phyloP scores from a whole-genome alignment of 2,888 invertebrate species.

The Eubasilissa splendida region DNA sequence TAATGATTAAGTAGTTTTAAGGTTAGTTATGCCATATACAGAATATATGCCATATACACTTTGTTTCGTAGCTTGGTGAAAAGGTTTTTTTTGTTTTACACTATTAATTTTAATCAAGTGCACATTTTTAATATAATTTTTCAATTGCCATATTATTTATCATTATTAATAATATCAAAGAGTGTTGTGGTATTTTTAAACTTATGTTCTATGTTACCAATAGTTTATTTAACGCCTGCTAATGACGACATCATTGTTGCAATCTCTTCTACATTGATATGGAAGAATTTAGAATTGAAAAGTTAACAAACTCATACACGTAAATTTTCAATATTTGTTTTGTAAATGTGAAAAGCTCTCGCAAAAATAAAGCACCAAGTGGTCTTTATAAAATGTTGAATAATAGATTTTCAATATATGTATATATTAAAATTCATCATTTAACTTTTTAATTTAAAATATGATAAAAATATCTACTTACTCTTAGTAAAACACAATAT shows the following conservation, averaged over 20 bases:
- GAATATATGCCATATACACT: constrained; percentile 1
- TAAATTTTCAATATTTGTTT: no score
- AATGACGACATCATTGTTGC: no score
- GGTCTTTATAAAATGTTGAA: no score
- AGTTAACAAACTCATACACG: neutral
- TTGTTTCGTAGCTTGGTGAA: constrained; percentile 29
- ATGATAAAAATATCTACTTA: no score
- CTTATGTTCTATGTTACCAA: constrained; percentile 31
- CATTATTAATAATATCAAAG: constrained; percentile 1
- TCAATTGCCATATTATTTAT: constrained; percentile 29
- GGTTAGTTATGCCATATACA: neutral
- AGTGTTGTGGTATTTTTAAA: constrained; percentile 7
- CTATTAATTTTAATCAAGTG: constrained; percentile 17
- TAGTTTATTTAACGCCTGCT: neutral
- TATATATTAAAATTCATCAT: no score
- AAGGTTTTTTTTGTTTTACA: constrained; percentile 32
- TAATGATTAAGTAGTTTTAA: constrained; percentile 27
- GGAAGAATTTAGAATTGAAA: neutral
- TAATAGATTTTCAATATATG: no score
- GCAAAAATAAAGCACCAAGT: no score
- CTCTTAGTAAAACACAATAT: neutral
- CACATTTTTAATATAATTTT: constrained; percentile 11
- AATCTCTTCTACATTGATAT: no score
- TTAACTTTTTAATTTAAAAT: no score
- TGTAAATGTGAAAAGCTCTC: no score